These are phyloP conservation scores for Plusia festucae DNA, from an alignment of 2,888 invertebrate genomes.

Conservation along the genomic window DNA sequence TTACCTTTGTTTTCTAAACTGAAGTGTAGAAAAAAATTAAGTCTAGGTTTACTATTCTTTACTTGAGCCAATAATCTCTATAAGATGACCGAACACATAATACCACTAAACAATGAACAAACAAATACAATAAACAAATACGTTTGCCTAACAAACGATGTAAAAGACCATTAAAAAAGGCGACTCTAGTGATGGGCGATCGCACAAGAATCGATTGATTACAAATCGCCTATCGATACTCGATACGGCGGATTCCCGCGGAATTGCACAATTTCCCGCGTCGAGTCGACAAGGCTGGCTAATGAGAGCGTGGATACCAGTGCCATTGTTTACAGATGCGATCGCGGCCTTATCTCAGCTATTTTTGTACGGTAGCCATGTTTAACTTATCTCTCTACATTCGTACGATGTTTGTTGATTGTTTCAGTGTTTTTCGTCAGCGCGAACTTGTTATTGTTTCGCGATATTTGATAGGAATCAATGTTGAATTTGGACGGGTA, in stretches of 20 bases:
- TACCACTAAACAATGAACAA: neutral
- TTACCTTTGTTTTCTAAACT: no score
- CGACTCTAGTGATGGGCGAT: conserved; percentile 53
- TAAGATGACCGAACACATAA: neutral
- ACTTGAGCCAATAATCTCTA: neutral
- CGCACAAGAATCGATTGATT: conserved; percentile 73
- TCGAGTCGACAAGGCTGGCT: conserved; percentile 81
- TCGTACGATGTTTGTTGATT: conserved; percentile 78
- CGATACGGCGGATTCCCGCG: conserved; percentile 78
- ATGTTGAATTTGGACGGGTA: conserved; percentile 60
- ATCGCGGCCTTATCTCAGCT: conserved; percentile 81
- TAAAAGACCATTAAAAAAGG: conserved; percentile 56
- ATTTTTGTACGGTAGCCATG: conserved; percentile 86
- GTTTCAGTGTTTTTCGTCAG: conserved; percentile 82
- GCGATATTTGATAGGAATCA: conserved; percentile 65
- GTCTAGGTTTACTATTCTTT: neutral
- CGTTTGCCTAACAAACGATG: neutral
- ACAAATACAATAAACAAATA: neutral
- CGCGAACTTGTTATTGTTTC: conserved; percentile 67
- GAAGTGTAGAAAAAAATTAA: no score
- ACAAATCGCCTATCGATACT: conserved; percentile 77
- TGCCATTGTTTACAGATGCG: conserved; percentile 87
- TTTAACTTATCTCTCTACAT: conserved; percentile 82
- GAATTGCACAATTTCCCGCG: conserved; percentile 82
- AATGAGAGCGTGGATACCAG: conserved; percentile 86